A percentile compares a stretch with the other conserved stretches of the same genome.
These are phyloP conservation scores for Heliconius cydno DNA, from an alignment of 2,888 invertebrate species.

Conservation along the genomic window DNA sequence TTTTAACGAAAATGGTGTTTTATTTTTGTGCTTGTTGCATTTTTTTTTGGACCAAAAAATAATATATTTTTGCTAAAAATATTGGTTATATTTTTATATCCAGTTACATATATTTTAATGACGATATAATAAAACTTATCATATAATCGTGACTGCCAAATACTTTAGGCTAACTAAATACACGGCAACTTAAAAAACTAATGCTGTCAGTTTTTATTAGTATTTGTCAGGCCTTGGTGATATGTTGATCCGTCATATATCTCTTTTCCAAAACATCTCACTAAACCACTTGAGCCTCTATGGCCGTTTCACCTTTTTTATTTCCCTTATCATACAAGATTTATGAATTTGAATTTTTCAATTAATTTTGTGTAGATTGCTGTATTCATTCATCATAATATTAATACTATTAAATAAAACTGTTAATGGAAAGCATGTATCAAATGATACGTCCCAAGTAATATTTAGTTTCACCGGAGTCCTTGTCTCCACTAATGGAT, in stretches of 20 bases:
- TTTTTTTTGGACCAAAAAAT: not conserved
- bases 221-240: slow-evolving; percentile 67
- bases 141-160: slow-evolving; percentile 5
- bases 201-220: slow-evolving; percentile 43
- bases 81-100: not conserved
- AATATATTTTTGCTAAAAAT: slow-evolving; percentile 52
- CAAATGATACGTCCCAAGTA: slow-evolving; percentile 45
- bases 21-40: slow-evolving; percentile 59
- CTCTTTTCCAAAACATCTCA: slow-evolving; percentile 61
- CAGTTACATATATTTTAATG: not conserved
- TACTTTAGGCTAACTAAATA: slow-evolving; percentile 18
- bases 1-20: slow-evolving; percentile 74
- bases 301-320: slow-evolving; percentile 47
- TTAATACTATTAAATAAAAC: slow-evolving; percentile 43
- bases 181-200: slow-evolving; percentile 28
- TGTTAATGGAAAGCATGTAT: slow-evolving; percentile 54
- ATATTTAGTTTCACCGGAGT: slow-evolving; percentile 44
- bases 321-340: slow-evolving; percentile 49
- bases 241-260: slow-evolving; percentile 60
- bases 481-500: slow-evolving; percentile 59
- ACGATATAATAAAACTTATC: slow-evolving; percentile 12
- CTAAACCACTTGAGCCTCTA: slow-evolving; percentile 39
- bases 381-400: slow-evolving; percentile 41
- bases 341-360: slow-evolving; percentile 44
- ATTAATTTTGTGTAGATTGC: slow-evolving; percentile 48